Conservation (phyloP, 2,888 invertebrate genomes). For the Tipula confusa region DNA sequence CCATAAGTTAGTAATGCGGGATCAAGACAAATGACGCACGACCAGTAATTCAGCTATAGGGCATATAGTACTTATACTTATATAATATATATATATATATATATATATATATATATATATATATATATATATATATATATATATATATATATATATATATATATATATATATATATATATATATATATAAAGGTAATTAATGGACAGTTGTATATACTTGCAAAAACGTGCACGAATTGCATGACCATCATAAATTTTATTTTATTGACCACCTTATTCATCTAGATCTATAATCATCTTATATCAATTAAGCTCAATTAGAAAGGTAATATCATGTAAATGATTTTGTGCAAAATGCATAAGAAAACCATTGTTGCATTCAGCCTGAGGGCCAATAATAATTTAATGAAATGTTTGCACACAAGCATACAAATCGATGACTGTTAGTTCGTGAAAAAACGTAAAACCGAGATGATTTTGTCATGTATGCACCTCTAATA, state of each 20-base stretch:
- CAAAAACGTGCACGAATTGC: not conserved
- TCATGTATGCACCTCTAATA: not conserved
- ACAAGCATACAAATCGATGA: not conserved
- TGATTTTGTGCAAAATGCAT: not conserved
- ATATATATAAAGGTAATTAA: not conserved
- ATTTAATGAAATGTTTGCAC: not conserved
- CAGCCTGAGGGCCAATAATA: not conserved
- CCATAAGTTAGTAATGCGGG: too few relatives aligned
- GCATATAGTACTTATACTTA: too few relatives aligned
- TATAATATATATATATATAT: too few relatives aligned
- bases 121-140: too few relatives aligned
- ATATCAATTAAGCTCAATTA: constrained; percentile 20
- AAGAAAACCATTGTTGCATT: not conserved
- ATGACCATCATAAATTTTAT: not conserved
- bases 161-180: too few relatives aligned
- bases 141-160: too few relatives aligned
- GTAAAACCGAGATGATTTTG: not conserved
- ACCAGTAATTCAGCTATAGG: too few relatives aligned
- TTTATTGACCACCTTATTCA: constrained; percentile 4
- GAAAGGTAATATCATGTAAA: constrained; percentile 14
- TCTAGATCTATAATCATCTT: not conserved
- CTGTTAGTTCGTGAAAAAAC: not conserved
- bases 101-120: too few relatives aligned
- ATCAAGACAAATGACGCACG: too few relatives aligned
- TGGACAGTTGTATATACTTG: not conserved